These are phyloP conservation scores for Diorhabda carinulata DNA, from an alignment of 1,140 invertebrate species.

Conservation along the genomic window DNA sequence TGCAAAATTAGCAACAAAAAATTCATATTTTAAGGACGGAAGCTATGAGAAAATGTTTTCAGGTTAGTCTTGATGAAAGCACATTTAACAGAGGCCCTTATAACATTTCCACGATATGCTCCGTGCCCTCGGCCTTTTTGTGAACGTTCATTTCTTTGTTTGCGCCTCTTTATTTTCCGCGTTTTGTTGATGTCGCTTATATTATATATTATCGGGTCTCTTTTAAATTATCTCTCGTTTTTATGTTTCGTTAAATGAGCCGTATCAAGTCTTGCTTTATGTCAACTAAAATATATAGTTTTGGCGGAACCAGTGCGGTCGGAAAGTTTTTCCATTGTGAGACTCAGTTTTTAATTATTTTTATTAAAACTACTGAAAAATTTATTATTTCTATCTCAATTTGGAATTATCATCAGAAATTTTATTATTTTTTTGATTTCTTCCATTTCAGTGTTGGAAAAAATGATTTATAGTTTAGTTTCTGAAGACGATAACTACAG, in stretches of 20 bases:
- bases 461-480: too few relatives aligned
- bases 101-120: constrained; percentile 12
- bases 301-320: not conserved
- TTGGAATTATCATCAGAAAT: too few relatives aligned
- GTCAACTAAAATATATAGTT: constrained; percentile 7
- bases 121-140: constrained; percentile 11
- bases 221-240: constrained; percentile 9
- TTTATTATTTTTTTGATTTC: too few relatives aligned
- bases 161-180: constrained; percentile 9
- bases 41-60: constrained; percentile 9
- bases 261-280: not conserved
- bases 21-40: not conserved
- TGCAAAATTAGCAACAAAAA: too few relatives aligned
- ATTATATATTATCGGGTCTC: constrained; percentile 10
- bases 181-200: not conserved
- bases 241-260: constrained; percentile 5
- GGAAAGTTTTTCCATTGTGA: too few relatives aligned
- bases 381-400: too few relatives aligned
- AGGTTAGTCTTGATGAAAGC: not conserved
- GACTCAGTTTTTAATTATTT: too few relatives aligned
- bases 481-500: too few relatives aligned
- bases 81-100: constrained; percentile 7
- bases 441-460: too few relatives aligned
- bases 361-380: too few relatives aligned
- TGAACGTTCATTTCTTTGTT: constrained; percentile 11